Evolutionary conservation across 2,113 vertebrate species (phyloP), one percentile per base, ranked within the genome.

Genomic region (Tenrec ecaudatus): DNA sequence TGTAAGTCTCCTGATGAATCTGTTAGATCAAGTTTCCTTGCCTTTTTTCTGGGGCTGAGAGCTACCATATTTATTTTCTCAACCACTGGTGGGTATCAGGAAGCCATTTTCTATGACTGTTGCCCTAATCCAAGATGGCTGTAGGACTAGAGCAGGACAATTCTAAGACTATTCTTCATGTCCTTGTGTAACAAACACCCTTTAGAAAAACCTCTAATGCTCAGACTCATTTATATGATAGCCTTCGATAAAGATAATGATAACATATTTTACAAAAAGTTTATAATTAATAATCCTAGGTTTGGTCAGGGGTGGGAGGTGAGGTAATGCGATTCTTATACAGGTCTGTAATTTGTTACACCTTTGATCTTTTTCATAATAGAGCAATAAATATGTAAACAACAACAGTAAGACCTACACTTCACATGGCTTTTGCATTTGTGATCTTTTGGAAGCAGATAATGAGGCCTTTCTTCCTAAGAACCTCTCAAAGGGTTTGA

Each of bases 1-100:
- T 81, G 62, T 68, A 85, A 43, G 6, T 73, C 53, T 76, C 17
- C 36, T 92, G 66, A 83, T 80, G 23, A 94, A 43, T 77, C n/a
- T n/a, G 0, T 22, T 68, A 78, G 47, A 58, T 88, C 40, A 94
- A 60, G 7, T 75, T 64, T 1, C 19, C 1, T 62, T 2, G 0
- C 43, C 22, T 82, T 79, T 57, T 11, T 29, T 80, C 36, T 77
- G 29, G 38, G 14, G 36, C 36, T 17, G n/a, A 66, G 38, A 29
- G 81, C 53, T 69, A 73, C 23, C 62, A 79, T 73, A 16, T 88
- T 78, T 82, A 33, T 66, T 14, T 68, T n/a, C 3, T 58, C 79
- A 82, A 6, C 78, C n/a, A 77, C 57, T 31, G 1, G 2, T 69
- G 53, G 4, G 25, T 92, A 73, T 15, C n/a, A 82, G 16, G 57